Evolutionary conservation across 2,113 vertebrate genomes (phyloP).

Genomic region (Spilogale gracilis): DNA sequence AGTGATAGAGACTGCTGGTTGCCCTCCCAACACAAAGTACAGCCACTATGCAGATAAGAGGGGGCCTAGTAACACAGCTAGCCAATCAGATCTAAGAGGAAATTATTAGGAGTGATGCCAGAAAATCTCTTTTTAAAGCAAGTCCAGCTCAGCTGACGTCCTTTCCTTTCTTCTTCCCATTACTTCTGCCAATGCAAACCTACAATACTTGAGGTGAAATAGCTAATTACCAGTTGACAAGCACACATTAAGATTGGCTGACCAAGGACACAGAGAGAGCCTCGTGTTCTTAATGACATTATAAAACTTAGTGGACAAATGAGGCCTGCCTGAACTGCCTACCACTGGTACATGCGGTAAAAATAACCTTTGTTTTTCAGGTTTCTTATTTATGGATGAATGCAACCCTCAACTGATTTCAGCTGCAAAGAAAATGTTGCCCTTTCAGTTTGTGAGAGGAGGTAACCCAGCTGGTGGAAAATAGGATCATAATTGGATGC

Average conservation of each 20-base stretch:
- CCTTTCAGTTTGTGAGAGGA: constrained; percentile 46
- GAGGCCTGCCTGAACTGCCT: neutral
- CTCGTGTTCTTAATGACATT: neutral
- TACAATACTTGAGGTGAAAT: constrained; percentile 29
- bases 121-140: constrained; percentile 47
- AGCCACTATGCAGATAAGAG: neutral
- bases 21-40: neutral
- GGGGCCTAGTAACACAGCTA: neutral
- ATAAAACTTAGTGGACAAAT: neutral
- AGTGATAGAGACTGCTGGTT: neutral
- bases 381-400: constrained; percentile 40
- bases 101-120: constrained; percentile 8
- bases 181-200: constrained; percentile 9
- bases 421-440: constrained; percentile 41
- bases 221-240: neutral
- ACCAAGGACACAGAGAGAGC: constrained; percentile 23
- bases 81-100: neutral
- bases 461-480: constrained; percentile 1
- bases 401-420: constrained; percentile 27
- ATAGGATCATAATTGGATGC: constrained; percentile 34
- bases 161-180: constrained; percentile 41
- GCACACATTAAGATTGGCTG: neutral
- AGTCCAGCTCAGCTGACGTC: neutral
- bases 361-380: constrained; percentile 61
- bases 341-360: neutral